Evolutionary conservation across 2,113 vertebrate species (phyloP).

Genomic region (Vombatus ursinus): DNA sequence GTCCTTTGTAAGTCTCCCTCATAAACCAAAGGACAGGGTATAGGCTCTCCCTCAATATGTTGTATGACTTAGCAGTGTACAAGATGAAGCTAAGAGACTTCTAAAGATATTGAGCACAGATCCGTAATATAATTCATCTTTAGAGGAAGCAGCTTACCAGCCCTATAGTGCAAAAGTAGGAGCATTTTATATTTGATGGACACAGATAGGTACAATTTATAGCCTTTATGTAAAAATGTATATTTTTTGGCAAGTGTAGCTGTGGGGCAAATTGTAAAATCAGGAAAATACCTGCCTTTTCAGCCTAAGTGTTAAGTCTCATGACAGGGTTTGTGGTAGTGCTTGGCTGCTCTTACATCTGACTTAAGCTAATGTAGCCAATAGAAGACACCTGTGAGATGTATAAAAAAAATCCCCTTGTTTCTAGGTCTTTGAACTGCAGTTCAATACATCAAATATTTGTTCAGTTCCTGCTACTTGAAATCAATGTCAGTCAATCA

Average conservation of each 20-base stretch:
- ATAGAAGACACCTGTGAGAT: neutral
- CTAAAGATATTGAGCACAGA: neutral
- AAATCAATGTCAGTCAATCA: neutral
- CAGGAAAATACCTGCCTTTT: neutral
- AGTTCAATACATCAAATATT: neutral
- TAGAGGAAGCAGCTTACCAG: neutral
- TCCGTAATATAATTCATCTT: neutral
- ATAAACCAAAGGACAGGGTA: neutral
- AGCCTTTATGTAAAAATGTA: neutral
- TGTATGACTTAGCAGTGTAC: neutral
- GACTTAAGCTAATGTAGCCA: neutral
- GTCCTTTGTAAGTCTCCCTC: neutral
- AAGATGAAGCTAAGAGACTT: neutral
- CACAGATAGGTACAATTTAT: neutral
- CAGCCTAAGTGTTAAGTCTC: neutral
- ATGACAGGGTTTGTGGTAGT: neutral
- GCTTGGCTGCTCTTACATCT: neutral
- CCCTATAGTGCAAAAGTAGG: neutral
- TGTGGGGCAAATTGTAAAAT: neutral
- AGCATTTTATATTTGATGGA: neutral
- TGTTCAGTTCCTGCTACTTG: neutral
- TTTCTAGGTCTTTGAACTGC: neutral
- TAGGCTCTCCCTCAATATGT: neutral
- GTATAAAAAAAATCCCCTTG: neutral
- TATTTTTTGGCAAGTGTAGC: neutral